A percentile compares a stretch with the other conserved stretches of the same genome.
These are phyloP conservation scores for Desoria tigrina DNA, from an alignment of 2,888 invertebrate genomes.

Conservation along the genomic window DNA sequence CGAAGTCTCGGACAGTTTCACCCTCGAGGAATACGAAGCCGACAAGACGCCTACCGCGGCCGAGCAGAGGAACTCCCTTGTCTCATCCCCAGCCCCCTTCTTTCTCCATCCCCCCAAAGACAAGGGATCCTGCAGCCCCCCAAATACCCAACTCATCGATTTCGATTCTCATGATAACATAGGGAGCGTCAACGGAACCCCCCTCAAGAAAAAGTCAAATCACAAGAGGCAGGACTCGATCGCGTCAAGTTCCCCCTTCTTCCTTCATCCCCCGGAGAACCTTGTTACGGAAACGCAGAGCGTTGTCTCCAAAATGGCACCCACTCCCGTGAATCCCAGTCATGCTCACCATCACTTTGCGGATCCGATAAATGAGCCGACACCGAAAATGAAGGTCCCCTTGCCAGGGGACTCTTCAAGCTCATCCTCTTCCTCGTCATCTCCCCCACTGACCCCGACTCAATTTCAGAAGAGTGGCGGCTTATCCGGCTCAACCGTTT, in stretches of 20 bases:
- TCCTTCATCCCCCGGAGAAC: slow-evolving; percentile 48
- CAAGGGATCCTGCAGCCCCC: slow-evolving; percentile 13
- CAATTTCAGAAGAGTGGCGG: slow-evolving; percentile 9
- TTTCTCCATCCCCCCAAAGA: slow-evolving; percentile 53
- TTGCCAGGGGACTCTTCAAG: slow-evolving; percentile 32
- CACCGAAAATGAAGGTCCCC: slow-evolving; percentile 36
- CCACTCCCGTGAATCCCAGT: slow-evolving; percentile 46
- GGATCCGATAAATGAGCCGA: slow-evolving; percentile 44
- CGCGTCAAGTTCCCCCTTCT: slow-evolving; percentile 46
- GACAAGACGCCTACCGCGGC: slow-evolving; percentile 6
- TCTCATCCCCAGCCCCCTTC: slow-evolving; percentile 42
- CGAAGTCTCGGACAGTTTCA: slow-evolving; percentile 43
- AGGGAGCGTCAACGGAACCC: neutral
- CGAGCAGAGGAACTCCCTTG: neutral
- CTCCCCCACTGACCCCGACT: slow-evolving; percentile 43
- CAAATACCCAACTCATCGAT: neutral
- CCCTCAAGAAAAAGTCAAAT: slow-evolving; percentile 25
- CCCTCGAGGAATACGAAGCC: slow-evolving; percentile 30
- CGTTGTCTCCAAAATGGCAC: slow-evolving; percentile 46
- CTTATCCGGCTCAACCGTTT: slow-evolving; percentile 14
- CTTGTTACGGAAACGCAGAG: slow-evolving; percentile 43
- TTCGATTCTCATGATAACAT: neutral
- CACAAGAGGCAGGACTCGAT: slow-evolving; percentile 42
- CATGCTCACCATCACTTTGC: slow-evolving; percentile 44
- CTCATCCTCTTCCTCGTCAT: slow-evolving; percentile 35